Conservation (phyloP, 2,113 vertebrate genomes). For the Crypturellus undulatus region DNA sequence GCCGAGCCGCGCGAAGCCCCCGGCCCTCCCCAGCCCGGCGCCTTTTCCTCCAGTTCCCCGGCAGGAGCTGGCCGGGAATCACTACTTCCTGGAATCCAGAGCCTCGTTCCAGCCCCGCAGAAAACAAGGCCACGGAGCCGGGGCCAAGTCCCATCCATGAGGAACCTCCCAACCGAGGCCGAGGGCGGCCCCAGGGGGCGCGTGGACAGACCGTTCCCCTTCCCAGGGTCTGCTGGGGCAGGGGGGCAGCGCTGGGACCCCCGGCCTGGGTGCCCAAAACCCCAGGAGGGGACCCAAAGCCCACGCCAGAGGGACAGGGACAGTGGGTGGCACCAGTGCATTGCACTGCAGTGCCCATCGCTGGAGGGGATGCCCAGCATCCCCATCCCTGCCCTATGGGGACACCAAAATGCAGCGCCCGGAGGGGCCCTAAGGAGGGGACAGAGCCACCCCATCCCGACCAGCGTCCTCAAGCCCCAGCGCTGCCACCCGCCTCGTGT, state of each 20-base stretch:
- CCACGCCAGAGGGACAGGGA: too few species aligned
- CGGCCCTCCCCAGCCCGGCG: neutral
- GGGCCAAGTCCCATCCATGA: neutral
- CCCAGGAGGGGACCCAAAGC: too few species aligned
- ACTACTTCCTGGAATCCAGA: neutral
- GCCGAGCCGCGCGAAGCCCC: neutral
- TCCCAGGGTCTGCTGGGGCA: neutral
- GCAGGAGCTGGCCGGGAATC: neutral
- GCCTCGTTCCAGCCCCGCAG: neutral
- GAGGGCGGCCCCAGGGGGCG: neutral
- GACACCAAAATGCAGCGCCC: too few species aligned
- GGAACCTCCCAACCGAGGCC: neutral
- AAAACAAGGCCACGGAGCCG: neutral
- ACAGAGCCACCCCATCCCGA: neutral
- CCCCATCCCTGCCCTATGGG: too few species aligned
- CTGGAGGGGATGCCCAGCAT: too few species aligned
- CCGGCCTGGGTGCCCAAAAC: too few species aligned
- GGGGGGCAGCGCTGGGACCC: too few species aligned
- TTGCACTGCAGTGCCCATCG: too few species aligned
- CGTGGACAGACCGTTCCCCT: neutral
- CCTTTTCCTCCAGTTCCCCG: neutral
- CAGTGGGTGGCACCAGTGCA: too few species aligned
- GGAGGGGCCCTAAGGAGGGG: too few species aligned
- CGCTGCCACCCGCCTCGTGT: accelerated
- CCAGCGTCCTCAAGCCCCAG: accelerated